Evolutionary conservation across 2,888 invertebrate species (phyloP), one percentile per base, ranked within the genome.

Genomic region (Polydrusus pterygomalis): DNA sequence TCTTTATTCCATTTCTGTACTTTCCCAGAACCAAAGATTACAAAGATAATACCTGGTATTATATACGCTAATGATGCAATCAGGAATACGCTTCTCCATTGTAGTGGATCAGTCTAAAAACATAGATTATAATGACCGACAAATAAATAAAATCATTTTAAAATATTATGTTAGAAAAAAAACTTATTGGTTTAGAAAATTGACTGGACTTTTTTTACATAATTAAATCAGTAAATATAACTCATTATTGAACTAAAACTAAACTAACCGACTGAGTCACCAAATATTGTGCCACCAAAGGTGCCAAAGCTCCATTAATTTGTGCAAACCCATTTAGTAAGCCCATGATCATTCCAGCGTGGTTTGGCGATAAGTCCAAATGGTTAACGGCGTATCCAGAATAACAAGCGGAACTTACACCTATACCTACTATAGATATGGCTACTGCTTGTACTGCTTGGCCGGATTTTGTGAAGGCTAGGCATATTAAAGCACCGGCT

Each of bases 301-400:
- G 95, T 0, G 95, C 95, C 80, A 95, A 87, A 77, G 95, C 93
- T 71, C 94, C 94, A 87, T 93, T 92, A 9, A 95, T 88, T 81
- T 94, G 94, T 0, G 93, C 92, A 15, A 90, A 88, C 9, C 93
- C 92, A 84, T 95, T 96, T 2, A 94, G 94, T 81, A 95, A 91
- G 11, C 95, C 95, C 94, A 96, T 94, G 80, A 96, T 87, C 0
- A 93, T 92, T 40, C 95, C 95, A 2, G 95, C 94, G 85, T 93
- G 94, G 40, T 74, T 74, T 15, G 95, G 95, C 6, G 95, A 93
- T 65, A 96, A 88, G 87, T 96, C 96, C 79, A 96, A 93, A 83
- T 95, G 95, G 78, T 95, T 95, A 25, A 92, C 90, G 89, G 92
- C 90, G 84, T 92, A 94, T 3, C 95, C 95, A 63, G 93, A 91